Evolutionary conservation across 1,140 invertebrate species (phyloP).

Genomic region (Onthophagus taurus): DNA sequence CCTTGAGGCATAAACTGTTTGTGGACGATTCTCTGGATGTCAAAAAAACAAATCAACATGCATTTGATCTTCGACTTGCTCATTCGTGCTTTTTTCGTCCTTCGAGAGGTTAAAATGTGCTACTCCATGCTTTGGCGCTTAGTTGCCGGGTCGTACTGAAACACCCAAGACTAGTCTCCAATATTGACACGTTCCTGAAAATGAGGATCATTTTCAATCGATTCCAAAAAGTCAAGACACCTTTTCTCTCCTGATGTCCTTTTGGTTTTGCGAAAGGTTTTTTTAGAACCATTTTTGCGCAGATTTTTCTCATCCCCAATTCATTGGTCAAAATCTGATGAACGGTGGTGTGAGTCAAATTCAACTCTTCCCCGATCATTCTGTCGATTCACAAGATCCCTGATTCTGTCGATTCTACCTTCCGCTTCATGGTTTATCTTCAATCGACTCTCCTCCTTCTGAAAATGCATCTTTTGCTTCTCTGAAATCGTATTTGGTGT

Average conservation of each 20-base stretch:
- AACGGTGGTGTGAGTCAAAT: slow-evolving; percentile 15
- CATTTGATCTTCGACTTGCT: slow-evolving; percentile 18
- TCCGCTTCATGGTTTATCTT: slow-evolving; percentile 15
- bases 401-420: slow-evolving; percentile 10
- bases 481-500: too few relatives aligned
- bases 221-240: slow-evolving; percentile 16
- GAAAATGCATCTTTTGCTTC: too few relatives aligned
- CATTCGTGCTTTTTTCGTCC: slow-evolving; percentile 22
- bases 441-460: slow-evolving; percentile 20
- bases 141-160: slow-evolving; percentile 28
- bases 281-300: slow-evolving; percentile 10
- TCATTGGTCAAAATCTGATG: slow-evolving; percentile 21
- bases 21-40: slow-evolving; percentile 21
- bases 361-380: slow-evolving; percentile 10
- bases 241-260: slow-evolving; percentile 15
- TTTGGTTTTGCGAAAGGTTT: slow-evolving; percentile 16
- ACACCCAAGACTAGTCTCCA: slow-evolving; percentile 27
- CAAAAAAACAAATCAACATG: slow-evolving; percentile 17
- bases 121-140: slow-evolving; percentile 26
- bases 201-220: slow-evolving; percentile 15
- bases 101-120: slow-evolving; percentile 19
- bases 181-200: slow-evolving; percentile 20
- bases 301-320: slow-evolving; percentile 18
- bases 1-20: slow-evolving; percentile 28
- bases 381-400: slow-evolving; percentile 12